Evolutionary conservation across 2,888 invertebrate genomes (phyloP).

Genomic region (Xestoiulus laeticollis): DNA sequence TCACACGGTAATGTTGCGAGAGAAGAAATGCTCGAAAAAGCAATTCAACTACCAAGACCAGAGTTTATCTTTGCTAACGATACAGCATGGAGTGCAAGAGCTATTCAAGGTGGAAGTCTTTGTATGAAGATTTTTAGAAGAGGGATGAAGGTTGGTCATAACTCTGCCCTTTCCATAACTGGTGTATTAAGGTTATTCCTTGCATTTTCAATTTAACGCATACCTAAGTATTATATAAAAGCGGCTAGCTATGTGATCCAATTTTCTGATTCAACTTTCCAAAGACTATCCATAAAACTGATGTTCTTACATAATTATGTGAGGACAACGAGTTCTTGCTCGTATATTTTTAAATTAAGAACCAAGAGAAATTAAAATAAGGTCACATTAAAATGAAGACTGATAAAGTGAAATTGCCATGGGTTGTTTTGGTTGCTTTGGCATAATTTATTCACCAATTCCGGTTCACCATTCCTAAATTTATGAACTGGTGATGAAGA

Average conservation of each 20-base stretch:
- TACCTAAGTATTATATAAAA: constrained; percentile 13
- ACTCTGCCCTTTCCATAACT: background rate
- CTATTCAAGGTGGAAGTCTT: background rate
- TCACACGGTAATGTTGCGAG: background rate
- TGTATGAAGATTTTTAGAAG: background rate
- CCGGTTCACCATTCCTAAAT: background rate
- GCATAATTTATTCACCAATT: background rate
- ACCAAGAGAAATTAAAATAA: background rate
- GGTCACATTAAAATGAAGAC: background rate
- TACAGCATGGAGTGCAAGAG: background rate
- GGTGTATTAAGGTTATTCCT: background rate
- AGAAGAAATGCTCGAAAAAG: background rate
- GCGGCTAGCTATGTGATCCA: background rate
- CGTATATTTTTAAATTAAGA: background rate
- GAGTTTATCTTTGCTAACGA: background rate
- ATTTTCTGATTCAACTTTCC: background rate
- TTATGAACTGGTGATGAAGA: background rate
- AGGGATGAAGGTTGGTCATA: background rate
- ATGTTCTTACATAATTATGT: background rate
- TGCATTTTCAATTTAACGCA: background rate
- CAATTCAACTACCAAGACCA: background rate
- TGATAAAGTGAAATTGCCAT: background rate
- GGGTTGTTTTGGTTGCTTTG: background rate
- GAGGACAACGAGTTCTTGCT: background rate
- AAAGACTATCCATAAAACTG: background rate